These are phyloP conservation scores for Pissodes strobi DNA, from an alignment of 1,140 invertebrate genomes.

Conservation along the genomic window DNA sequence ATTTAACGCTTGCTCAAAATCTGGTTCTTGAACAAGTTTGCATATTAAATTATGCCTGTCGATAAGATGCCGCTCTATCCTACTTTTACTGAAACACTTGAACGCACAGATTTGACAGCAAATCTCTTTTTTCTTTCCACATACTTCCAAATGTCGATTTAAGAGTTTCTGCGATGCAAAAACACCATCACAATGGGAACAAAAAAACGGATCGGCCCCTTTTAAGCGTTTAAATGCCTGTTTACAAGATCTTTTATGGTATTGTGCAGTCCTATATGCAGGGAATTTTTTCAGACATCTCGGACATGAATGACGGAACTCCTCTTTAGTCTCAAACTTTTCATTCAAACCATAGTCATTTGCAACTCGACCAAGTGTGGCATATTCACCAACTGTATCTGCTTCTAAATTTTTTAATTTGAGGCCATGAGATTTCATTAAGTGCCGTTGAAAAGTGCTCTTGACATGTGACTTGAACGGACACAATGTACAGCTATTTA, in stretches of 20 bases:
- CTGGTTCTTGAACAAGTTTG: not conserved
- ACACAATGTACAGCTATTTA: no score
- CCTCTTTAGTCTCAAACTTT: not conserved
- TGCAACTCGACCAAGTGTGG: not conserved
- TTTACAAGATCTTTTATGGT: not conserved
- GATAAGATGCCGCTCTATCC: not conserved
- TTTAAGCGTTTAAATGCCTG: no score
- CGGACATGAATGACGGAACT: no score
- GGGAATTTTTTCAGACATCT: not conserved
- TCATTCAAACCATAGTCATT: not conserved
- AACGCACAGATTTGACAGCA: not conserved
- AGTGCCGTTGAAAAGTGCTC: not conserved
- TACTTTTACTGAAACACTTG: not conserved
- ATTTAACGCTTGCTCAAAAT: conserved; percentile 1
- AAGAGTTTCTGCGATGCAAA: no score
- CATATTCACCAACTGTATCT: not conserved
- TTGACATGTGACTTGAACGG: not conserved
- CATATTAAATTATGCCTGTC: conserved; percentile 1
- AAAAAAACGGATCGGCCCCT: no score
- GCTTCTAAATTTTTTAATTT: not conserved
- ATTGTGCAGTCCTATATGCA: no score
- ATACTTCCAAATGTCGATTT: not conserved
- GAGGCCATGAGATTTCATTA: not conserved
- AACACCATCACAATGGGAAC: no score
- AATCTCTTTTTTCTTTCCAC: not conserved